These are phyloP conservation scores for Trissoscelio sp. DNA, from an alignment of 2,888 invertebrate species.

Conservation along the genomic window DNA sequence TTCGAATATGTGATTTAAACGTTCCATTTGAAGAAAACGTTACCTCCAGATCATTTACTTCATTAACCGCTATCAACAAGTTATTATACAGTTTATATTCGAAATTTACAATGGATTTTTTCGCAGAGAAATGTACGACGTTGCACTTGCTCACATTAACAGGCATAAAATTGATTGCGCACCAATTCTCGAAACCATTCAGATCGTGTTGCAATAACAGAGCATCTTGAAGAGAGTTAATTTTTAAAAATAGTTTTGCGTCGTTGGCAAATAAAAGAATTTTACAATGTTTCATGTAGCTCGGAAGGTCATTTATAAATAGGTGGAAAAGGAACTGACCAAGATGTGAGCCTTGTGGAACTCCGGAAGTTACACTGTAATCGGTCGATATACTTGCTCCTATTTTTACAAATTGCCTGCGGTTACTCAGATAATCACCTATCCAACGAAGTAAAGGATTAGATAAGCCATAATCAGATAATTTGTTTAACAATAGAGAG, in stretches of 20 bases:
- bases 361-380: not conserved
- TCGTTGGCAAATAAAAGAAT: slow-evolving; percentile 16
- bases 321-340: slow-evolving; percentile 33
- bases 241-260: slow-evolving; percentile 6
- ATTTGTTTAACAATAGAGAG: slow-evolving; percentile 56
- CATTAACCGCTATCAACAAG: too few relatives aligned
- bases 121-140: too few relatives aligned
- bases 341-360: slow-evolving; percentile 49
- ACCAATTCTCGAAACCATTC: not conserved
- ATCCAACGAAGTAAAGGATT: too few relatives aligned
- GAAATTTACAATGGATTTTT: too few relatives aligned
- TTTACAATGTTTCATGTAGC: not conserved
- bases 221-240: not conserved
- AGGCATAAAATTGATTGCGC: not conserved
- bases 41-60: too few relatives aligned
- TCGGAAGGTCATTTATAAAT: slow-evolving; percentile 19
- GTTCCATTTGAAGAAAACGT: too few relatives aligned
- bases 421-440: too few relatives aligned
- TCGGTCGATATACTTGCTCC: not conserved
- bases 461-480: slow-evolving; percentile 45
- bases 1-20: too few relatives aligned
- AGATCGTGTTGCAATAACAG: not conserved
- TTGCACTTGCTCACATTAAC: not conserved
- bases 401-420: slow-evolving; percentile 25
- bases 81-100: too few relatives aligned